phyloP scores from a whole-genome alignment of 2,888 invertebrate species.

The Plebejus argus region DNA sequence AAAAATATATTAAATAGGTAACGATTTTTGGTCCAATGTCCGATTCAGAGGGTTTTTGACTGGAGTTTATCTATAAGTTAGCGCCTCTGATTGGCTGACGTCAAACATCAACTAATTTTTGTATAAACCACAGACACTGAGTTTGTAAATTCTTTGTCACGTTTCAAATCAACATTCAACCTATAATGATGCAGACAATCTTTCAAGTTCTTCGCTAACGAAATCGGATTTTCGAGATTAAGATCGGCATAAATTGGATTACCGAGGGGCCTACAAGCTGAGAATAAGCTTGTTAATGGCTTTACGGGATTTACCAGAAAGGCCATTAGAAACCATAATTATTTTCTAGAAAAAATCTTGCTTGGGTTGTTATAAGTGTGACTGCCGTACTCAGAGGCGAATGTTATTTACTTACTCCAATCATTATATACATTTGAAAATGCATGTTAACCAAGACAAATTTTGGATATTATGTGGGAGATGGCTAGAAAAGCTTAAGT shows the following conservation, averaged over 20 bases:
- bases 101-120: too few species aligned
- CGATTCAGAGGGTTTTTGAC: too few species aligned
- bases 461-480: too few species aligned
- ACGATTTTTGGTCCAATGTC: too few species aligned
- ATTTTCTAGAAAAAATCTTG: neutral
- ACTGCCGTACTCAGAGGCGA: neutral
- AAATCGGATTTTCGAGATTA: conserved; percentile 31
- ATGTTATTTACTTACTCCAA: too few species aligned
- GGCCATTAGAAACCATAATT: conserved; percentile 23
- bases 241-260: conserved; percentile 28
- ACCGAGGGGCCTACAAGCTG: conserved; percentile 8
- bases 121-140: too few species aligned
- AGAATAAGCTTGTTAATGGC: conserved; percentile 20
- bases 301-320: conserved; percentile 26
- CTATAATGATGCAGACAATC: neutral
- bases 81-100: too few species aligned
- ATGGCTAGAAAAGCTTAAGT: too few species aligned
- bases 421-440: too few species aligned
- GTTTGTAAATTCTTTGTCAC: neutral
- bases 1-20: too few species aligned
- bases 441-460: too few species aligned
- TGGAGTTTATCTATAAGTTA: too few species aligned
- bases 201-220: neutral
- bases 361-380: neutral
- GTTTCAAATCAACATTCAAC: neutral